phyloP scores from a whole-genome alignment of 2,888 invertebrate genomes.

The Protophormia terraenovae region DNA sequence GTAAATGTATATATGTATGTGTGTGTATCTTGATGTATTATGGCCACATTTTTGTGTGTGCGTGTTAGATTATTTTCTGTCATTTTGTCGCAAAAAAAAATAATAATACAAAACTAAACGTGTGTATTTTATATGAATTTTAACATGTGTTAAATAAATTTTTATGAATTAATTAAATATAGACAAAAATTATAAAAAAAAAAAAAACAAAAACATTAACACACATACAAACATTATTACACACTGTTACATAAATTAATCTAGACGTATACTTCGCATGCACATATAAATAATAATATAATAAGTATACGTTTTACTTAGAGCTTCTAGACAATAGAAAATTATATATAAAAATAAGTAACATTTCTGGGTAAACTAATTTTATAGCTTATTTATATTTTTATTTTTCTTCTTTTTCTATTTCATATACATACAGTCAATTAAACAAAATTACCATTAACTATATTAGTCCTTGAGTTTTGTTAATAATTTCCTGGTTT shows the following conservation, averaged over 20 bases:
- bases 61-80: constrained; percentile 17
- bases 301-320: neutral
- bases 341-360: neutral
- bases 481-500: neutral
- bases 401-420: neutral
- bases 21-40: neutral
- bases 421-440: constrained; percentile 20
- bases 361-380: neutral
- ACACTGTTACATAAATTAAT: neutral
- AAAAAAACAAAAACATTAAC: neutral
- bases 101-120: neutral
- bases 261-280: neutral
- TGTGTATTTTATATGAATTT: constrained; percentile 34
- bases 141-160: constrained; percentile 39
- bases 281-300: neutral
- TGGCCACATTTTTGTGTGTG: constrained; percentile 13
- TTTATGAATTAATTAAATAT: constrained; percentile 46
- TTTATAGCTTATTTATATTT: neutral
- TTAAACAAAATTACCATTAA: constrained; percentile 18
- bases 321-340: neutral
- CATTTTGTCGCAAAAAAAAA: neutral
- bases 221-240: neutral
- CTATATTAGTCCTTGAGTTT: neutral
- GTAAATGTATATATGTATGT: neutral
- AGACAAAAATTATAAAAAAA: neutral